phyloP scores from a whole-genome alignment of 2,113 vertebrate genomes.

The Dromaius novaehollandiae region DNA sequence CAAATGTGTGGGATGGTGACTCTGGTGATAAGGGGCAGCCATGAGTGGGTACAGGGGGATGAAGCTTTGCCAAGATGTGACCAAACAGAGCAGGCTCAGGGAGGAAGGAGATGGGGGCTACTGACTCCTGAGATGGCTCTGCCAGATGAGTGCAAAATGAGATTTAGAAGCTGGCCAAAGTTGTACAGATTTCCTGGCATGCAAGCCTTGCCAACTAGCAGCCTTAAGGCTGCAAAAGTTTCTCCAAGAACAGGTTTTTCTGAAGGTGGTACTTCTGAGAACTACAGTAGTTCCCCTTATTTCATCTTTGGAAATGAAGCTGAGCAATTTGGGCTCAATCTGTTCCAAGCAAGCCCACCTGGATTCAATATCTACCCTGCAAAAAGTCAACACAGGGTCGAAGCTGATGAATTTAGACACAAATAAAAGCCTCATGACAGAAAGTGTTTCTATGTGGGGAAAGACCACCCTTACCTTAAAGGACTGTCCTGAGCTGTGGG shows the following conservation, averaged over 20 bases:
- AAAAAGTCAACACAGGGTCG: neutral
- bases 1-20: neutral
- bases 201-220: neutral
- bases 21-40: neutral
- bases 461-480: neutral
- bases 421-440: neutral
- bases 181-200: accelerated
- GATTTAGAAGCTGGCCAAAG: neutral
- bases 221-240: neutral
- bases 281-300: neutral
- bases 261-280: neutral
- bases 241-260: neutral
- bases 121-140: neutral
- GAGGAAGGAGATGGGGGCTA: neutral
- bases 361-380: neutral
- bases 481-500: neutral
- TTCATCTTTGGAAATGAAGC: neutral
- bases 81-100: neutral
- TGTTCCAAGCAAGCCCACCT: neutral
- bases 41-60: neutral
- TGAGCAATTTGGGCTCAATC: neutral
- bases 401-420: neutral
- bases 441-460: neutral
- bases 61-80: neutral
- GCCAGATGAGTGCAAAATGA: neutral